Conservation (phyloP, 2,888 invertebrate species). For the Thymelicus sylvestris region DNA sequence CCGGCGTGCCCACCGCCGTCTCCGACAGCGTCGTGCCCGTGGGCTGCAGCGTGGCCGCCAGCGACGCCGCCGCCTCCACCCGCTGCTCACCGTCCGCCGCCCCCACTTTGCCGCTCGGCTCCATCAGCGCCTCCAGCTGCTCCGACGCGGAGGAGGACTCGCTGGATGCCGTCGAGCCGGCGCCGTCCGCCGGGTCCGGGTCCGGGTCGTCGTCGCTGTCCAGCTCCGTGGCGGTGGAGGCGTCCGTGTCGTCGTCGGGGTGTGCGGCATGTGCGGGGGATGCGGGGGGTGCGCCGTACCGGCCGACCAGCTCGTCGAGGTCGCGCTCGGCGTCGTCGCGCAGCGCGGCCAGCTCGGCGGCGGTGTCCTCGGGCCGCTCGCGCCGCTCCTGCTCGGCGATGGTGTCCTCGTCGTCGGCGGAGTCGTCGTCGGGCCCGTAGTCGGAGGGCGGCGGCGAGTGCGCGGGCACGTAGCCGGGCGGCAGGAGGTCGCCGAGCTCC, state of each 20-base stretch:
- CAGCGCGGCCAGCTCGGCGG: constrained; percentile 90
- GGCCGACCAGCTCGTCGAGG: constrained; percentile 91
- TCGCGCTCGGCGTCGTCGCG: constrained; percentile 92
- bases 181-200: constrained; percentile 43
- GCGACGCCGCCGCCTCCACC: constrained; percentile 96
- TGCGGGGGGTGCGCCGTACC: constrained; percentile 78
- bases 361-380: constrained; percentile 86
- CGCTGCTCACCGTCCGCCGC: constrained; percentile 80
- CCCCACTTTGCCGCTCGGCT: constrained; percentile 47
- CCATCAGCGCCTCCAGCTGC: constrained; percentile 56
- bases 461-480: constrained; percentile 91
- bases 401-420: constrained; percentile 85
- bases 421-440: constrained; percentile 88
- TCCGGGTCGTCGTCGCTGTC: constrained; percentile 45
- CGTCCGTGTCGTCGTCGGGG: constrained; percentile 37
- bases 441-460: constrained; percentile 87
- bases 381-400: constrained; percentile 83
- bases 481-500: constrained; percentile 94
- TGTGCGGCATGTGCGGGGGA: constrained; percentile 36
- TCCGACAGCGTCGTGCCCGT: constrained; percentile 98
- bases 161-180: constrained; percentile 62
- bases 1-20: constrained; percentile 95
- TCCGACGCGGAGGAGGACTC: constrained; percentile 54
- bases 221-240: constrained; percentile 35
- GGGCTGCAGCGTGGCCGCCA: constrained; percentile 98